Conservation (phyloP, 2,113 vertebrate genomes). For the Vanacampus margaritifer region DNA sequence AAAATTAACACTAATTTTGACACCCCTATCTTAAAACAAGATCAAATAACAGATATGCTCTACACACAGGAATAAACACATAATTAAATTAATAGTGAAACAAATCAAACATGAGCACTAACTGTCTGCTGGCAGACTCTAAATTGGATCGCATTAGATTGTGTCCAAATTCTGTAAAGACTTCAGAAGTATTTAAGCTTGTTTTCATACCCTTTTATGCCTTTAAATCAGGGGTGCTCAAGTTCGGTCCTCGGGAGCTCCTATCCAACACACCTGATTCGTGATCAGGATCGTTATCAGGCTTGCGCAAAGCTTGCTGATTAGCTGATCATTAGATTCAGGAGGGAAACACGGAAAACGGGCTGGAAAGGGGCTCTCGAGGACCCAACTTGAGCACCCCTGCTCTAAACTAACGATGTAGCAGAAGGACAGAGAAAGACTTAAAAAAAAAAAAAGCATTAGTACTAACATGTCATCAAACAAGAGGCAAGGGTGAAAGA, state of each 20-base stretch:
- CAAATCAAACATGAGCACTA: not conserved
- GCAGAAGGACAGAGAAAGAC: not conserved
- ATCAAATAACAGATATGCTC: not conserved
- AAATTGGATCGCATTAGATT: not conserved
- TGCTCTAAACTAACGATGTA: no score
- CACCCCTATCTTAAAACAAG: not conserved
- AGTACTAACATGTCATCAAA: constrained; percentile 7
- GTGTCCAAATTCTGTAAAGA: not conserved
- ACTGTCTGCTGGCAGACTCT: not conserved
- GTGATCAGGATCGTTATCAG: no score
- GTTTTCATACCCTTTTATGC: not conserved
- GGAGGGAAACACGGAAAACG: no score
- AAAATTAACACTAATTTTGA: no score
- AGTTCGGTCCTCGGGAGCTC: no score
- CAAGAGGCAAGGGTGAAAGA: constrained; percentile 21
- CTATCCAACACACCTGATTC: no score
- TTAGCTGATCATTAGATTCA: no score
- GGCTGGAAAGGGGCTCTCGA: no score
- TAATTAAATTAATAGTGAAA: not conserved
- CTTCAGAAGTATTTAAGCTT: not conserved
- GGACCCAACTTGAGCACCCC: no score
- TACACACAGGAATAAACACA: not conserved
- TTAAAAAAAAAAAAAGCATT: not conserved
- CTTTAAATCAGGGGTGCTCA: no score
- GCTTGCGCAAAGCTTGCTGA: no score